A percentile compares a stretch with the other conserved stretches of the same genome.
Conservation (phyloP, 2,113 vertebrate species). For the Vicugna pacos region DNA sequence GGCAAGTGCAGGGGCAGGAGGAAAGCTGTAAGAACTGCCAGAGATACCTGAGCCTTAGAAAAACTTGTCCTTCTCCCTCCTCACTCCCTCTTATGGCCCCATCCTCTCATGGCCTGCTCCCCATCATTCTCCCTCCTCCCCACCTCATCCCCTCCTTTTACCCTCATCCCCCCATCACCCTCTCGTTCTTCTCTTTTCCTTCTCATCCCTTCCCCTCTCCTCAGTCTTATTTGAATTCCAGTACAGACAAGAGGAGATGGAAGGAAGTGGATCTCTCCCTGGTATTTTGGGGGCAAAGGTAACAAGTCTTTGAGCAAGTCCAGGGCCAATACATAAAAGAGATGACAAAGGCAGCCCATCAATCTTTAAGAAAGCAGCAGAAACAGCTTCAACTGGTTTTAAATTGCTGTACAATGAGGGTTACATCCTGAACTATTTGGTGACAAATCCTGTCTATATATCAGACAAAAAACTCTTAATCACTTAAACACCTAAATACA, state of each 20-base stretch:
- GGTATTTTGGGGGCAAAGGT: background rate
- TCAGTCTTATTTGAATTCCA: background rate
- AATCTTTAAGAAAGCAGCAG: slow-evolving; percentile 48
- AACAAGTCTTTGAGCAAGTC: slow-evolving; percentile 23
- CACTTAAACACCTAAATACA: slow-evolving; percentile 71
- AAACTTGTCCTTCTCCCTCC: background rate
- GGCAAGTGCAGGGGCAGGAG: background rate
- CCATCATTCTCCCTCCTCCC: too few relatives aligned
- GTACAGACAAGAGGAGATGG: background rate
- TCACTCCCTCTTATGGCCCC: too few relatives aligned
- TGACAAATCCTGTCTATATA: slow-evolving; percentile 68
- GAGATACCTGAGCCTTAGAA: background rate
- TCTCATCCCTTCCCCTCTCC: background rate
- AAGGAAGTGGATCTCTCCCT: background rate
- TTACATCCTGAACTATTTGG: slow-evolving; percentile 45
- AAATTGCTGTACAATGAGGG: background rate
- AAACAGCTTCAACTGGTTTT: slow-evolving; percentile 8
- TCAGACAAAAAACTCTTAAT: slow-evolving; percentile 73
- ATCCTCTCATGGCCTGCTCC: background rate
- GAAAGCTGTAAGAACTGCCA: background rate
- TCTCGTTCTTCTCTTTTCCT: background rate
- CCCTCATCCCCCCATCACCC: background rate
- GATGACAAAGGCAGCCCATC: background rate
- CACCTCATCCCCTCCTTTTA: background rate
- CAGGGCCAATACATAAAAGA: background rate